Conservation (phyloP, 1,140 invertebrate species). For the Diuraphis noxia region DNA sequence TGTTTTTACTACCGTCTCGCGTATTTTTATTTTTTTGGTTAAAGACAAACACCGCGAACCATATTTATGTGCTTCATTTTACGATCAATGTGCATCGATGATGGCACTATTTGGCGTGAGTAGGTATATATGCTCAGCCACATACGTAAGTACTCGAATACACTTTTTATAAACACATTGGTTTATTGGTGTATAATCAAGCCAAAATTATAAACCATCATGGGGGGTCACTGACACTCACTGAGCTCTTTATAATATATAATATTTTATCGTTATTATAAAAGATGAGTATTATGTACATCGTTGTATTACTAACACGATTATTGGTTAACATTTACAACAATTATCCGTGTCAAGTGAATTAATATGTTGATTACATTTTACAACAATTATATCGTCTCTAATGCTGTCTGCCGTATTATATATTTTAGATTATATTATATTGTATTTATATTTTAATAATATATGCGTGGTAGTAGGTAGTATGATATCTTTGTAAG, state of each 20-base stretch:
- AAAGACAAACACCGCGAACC: background rate
- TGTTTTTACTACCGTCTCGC: slow-evolving; percentile 10
- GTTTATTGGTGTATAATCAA: background rate
- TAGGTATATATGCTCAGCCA: background rate
- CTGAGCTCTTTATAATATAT: background rate
- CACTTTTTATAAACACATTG: background rate
- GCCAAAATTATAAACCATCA: background rate
- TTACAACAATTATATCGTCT: background rate
- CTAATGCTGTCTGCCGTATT: no score
- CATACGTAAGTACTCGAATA: background rate
- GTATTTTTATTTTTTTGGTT: background rate
- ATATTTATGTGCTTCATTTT: background rate
- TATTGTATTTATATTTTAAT: background rate
- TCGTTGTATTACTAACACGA: no score
- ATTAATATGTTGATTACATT: no score
- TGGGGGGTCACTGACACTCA: no score
- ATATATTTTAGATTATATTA: no score
- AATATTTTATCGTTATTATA: background rate
- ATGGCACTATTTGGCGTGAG: background rate
- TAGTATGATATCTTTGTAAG: background rate
- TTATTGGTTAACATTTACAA: no score
- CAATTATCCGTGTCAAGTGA: no score
- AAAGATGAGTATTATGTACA: no score
- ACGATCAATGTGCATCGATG: background rate
- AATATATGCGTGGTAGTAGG: background rate